These are phyloP conservation scores for Agonopterix heracliana DNA, from an alignment of 2,888 invertebrate species.

Conservation along the genomic window DNA sequence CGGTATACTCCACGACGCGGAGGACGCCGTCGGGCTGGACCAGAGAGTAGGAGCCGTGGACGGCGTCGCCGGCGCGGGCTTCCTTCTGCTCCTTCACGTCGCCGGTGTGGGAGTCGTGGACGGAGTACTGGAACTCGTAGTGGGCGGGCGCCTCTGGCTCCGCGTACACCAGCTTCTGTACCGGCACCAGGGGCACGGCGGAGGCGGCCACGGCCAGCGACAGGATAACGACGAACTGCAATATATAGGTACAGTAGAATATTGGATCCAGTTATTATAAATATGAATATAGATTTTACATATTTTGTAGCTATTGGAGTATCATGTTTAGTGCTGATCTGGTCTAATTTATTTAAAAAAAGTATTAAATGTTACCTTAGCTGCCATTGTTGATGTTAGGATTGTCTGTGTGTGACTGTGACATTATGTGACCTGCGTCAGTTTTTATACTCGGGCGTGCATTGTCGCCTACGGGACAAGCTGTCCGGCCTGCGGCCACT, in stretches of 20 bases:
- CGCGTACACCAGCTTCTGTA: conserved; percentile 30
- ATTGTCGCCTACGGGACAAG: conserved; percentile 25
- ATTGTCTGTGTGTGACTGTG: conserved; percentile 44
- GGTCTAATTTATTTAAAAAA: too few species aligned
- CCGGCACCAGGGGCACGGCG: conserved; percentile 33
- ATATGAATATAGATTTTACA: too few species aligned
- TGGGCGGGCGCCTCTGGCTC: conserved; percentile 49
- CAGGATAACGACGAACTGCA: conserved; percentile 46
- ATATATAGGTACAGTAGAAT: too few species aligned
- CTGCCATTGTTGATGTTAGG: conserved; percentile 54
- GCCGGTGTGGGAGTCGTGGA: conserved; percentile 58
- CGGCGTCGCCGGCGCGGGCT: conserved; percentile 53
- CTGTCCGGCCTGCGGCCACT: conserved; percentile 18
- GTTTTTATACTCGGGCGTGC: conserved; percentile 45
- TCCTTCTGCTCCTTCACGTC: conserved; percentile 68
- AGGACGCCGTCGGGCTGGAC: conserved; percentile 63
- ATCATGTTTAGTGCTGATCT: too few species aligned
- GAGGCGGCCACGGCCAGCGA: conserved; percentile 41
- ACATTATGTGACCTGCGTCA: conserved; percentile 27
- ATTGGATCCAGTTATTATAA: too few species aligned
- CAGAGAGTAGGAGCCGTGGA: conserved; percentile 66
- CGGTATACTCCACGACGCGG: conserved; percentile 64
- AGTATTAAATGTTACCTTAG: conserved; percentile 41
- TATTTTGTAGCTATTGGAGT: too few species aligned
- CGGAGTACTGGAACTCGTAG: conserved; percentile 63